These are phyloP conservation scores for Jacana jacana DNA, from an alignment of 2,113 vertebrate genomes.

Conservation along the genomic window DNA sequence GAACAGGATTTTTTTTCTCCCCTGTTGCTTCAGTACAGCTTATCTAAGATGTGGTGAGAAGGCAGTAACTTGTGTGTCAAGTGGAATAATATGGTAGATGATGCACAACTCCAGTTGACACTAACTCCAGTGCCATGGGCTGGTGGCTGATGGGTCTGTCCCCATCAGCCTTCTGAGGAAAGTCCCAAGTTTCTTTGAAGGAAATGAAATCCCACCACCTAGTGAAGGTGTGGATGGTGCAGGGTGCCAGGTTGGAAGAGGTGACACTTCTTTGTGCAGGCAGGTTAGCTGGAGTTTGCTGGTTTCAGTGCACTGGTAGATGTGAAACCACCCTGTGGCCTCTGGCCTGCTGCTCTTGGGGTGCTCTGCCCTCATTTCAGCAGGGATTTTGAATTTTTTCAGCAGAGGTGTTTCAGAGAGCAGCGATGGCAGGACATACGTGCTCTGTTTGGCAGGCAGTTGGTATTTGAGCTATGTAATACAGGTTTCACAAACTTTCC, in stretches of 20 bases:
- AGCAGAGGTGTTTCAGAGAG: neutral
- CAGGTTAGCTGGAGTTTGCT: neutral
- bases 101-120: neutral
- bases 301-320: fast-evolving
- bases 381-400: neutral
- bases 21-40: neutral
- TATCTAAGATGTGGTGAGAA: neutral
- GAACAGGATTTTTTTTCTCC: neutral
- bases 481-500: neutral
- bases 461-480: neutral
- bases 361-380: fast-evolving
- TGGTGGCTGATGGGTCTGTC: neutral
- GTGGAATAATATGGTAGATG: neutral
- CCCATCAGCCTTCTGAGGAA: neutral
- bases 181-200: too few species aligned
- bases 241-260: neutral
- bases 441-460: neutral
- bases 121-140: fast-evolving
- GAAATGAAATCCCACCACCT: neutral
- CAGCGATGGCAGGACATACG: fast-evolving
- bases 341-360: neutral
- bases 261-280: neutral
- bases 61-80: neutral
- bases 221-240: neutral
- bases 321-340: neutral